These are phyloP conservation scores for Amphiprion percula DNA, from an alignment of 2,113 vertebrate species.

Conservation along the genomic window DNA sequence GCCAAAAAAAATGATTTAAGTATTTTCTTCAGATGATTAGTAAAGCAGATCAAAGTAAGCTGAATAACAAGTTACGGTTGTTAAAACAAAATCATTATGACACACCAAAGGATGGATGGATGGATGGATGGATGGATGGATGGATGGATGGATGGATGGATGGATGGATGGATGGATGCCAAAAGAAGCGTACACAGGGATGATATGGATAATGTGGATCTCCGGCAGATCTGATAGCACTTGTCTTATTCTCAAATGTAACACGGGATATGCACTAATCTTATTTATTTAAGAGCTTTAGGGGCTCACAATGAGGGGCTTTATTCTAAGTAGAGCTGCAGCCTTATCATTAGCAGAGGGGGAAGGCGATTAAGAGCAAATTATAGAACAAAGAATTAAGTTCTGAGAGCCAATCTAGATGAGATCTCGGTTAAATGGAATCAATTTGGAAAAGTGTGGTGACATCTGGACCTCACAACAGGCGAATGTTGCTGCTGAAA, in stretches of 20 bases:
- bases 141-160: constrained; percentile 9
- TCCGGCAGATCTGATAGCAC: constrained; percentile 46
- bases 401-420: constrained; percentile 61
- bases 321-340: constrained; percentile 51
- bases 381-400: constrained; percentile 74
- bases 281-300: constrained; percentile 78
- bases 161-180: constrained; percentile 6
- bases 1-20: no score
- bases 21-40: no score
- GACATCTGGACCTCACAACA: constrained; percentile 47
- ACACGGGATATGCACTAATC: constrained; percentile 71
- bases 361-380: constrained; percentile 69
- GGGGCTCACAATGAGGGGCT: constrained; percentile 62
- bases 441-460: constrained; percentile 50
- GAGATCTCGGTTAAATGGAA: constrained; percentile 67
- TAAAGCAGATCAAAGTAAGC: no score
- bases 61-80: no score
- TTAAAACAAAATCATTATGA: background rate
- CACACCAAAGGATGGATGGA: background rate
- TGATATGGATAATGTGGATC: constrained; percentile 22
- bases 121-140: constrained; percentile 13
- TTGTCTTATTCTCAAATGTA: constrained; percentile 61
- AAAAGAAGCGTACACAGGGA: background rate
- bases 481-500: background rate
- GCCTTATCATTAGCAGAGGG: constrained; percentile 64